Evolutionary conservation across 2,113 vertebrate genomes (phyloP).

Genomic region (Daubentonia madagascariensis): DNA sequence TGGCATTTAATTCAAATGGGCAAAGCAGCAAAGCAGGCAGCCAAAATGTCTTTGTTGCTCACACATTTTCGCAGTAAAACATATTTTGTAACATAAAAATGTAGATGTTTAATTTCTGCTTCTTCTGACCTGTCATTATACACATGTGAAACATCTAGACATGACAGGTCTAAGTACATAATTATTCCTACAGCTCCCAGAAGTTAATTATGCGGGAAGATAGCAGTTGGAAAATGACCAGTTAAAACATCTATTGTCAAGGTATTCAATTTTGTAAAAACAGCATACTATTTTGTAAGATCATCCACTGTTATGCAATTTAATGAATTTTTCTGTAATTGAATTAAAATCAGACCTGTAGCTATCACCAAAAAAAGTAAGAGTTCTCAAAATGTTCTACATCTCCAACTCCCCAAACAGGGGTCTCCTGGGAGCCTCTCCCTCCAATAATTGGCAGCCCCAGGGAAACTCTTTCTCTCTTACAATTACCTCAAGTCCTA

Average conservation of each 20-base stretch:
- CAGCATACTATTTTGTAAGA: neutral
- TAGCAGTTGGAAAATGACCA: neutral
- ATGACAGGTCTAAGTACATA: neutral
- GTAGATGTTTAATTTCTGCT: constrained; percentile 59
- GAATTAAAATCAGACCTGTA: constrained; percentile 36
- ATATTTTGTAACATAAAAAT: constrained; percentile 1
- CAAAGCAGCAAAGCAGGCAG: constrained; percentile 41
- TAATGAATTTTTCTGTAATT: neutral
- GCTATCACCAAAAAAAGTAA: neutral
- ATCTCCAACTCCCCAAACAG: neutral
- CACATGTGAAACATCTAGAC: neutral
- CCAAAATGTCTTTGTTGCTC: constrained; percentile 41
- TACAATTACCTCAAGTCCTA: neutral
- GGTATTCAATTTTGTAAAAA: neutral
- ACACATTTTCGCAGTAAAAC: constrained; percentile 44
- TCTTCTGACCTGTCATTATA: constrained; percentile 41
- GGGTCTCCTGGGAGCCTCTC: neutral
- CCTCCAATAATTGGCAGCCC: neutral
- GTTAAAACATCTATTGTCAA: constrained; percentile 3
- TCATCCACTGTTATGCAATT: neutral
- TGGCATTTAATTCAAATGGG: neutral
- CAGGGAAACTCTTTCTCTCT: neutral
- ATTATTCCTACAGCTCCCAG: neutral
- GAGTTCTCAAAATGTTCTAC: neutral
- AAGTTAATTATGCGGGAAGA: constrained; percentile 37